These are phyloP conservation scores for Anniella stebbinsi DNA, from an alignment of 2,797 vertebrate species.

Conservation along the genomic window DNA sequence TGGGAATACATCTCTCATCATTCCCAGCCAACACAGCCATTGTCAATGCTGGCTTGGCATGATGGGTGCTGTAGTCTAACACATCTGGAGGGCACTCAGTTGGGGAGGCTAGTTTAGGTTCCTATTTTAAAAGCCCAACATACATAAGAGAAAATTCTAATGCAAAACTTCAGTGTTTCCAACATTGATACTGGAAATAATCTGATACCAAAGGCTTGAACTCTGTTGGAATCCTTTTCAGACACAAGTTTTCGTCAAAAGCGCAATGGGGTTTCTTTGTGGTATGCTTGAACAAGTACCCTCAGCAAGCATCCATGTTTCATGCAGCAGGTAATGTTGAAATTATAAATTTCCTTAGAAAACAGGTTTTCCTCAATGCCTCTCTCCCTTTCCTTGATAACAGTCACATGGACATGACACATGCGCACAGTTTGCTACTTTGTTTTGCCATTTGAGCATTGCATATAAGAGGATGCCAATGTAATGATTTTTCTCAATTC, in stretches of 20 bases:
- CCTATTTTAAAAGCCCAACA: not conserved
- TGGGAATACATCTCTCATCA: too few species aligned
- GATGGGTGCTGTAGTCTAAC: too few species aligned
- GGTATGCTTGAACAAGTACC: slow-evolving; percentile 2
- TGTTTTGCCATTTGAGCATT: not conserved
- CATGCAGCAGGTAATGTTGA: not conserved
- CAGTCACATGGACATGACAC: not conserved
- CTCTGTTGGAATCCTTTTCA: slow-evolving; percentile 10
- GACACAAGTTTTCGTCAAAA: not conserved
- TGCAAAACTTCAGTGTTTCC: not conserved
- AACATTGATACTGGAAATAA: not conserved
- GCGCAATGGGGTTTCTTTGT: not conserved
- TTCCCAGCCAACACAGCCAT: too few species aligned
- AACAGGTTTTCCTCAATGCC: not conserved
- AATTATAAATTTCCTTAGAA: not conserved
- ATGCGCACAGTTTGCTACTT: not conserved
- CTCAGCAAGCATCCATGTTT: slow-evolving; percentile 5
- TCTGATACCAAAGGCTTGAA: not conserved
- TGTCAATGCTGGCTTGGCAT: too few species aligned
- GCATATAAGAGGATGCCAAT: not conserved
- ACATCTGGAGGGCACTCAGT: too few species aligned
- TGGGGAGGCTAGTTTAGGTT: not conserved
- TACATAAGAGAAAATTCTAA: not conserved
- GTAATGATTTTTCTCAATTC: not conserved
- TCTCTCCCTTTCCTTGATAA: not conserved